A percentile compares a stretch with the other conserved stretches of the same genome.
phyloP scores from a whole-genome alignment of 2,797 vertebrate species.

The Crocidura indochinensis region DNA sequence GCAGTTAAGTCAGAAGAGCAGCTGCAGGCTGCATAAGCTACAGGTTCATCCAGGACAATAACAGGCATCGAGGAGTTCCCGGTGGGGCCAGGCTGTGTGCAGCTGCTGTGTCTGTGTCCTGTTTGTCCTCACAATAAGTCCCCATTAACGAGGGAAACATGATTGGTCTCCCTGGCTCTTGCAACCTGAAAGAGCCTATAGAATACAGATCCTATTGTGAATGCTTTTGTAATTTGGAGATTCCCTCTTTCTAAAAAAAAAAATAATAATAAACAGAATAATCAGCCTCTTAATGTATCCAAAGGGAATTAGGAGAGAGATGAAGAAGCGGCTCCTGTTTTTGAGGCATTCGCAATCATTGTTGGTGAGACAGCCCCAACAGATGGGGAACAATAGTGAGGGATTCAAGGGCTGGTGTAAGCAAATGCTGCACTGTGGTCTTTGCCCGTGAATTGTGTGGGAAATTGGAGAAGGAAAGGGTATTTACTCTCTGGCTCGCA shows the following conservation, averaged over 20 bases:
- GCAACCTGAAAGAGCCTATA: constrained; percentile 83
- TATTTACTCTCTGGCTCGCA: neutral
- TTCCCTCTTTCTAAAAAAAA: constrained; percentile 32
- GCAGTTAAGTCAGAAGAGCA: constrained; percentile 73
- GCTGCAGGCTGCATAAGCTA: constrained; percentile 69
- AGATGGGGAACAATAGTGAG: constrained; percentile 79
- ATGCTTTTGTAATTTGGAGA: constrained; percentile 78
- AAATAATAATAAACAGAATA: constrained; percentile 66
- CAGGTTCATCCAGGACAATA: constrained; percentile 74
- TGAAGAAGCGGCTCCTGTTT: constrained; percentile 72
- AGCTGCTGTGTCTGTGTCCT: constrained; percentile 72
- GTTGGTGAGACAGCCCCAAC: constrained; percentile 78
- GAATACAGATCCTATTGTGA: constrained; percentile 81
- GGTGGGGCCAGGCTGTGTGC: constrained; percentile 67
- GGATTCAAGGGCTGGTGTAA: constrained; percentile 14
- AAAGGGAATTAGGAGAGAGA: constrained; percentile 71
- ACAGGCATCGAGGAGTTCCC: constrained; percentile 53
- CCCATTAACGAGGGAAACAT: constrained; percentile 67
- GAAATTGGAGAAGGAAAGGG: neutral
- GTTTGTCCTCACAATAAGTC: constrained; percentile 77
- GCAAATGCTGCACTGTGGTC: constrained; percentile 1
- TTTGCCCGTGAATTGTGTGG: neutral
- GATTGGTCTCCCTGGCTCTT: constrained; percentile 67
- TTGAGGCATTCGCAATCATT: constrained; percentile 75
- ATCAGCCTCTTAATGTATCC: constrained; percentile 79